Base-by-base conservation (phyloP, 2,888 invertebrate genomes). In the Miltochrista miniata region DNA sequence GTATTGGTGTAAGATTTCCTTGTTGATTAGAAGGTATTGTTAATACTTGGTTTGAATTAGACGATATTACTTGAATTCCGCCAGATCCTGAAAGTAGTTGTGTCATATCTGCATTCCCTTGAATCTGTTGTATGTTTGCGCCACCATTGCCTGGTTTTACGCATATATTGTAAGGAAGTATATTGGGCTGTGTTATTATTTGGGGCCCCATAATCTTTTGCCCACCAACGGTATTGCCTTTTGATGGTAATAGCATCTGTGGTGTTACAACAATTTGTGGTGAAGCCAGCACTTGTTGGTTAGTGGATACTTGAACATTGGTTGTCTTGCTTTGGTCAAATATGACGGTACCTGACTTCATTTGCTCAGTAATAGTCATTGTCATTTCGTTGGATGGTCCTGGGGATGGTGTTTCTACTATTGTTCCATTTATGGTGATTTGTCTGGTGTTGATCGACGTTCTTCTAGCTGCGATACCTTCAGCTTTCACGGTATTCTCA, bases 401-500 rank as follows among this genome's bases (percentile, higher is more conserved):
- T 5, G 92, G 92, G n/a, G 92, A 92, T 10, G 90, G 91, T 7
- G 92, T 92, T 69, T 92, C 92, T 0, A 92, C 92, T 18, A 92
- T 92, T 9, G 92, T 92, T 0, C 92, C 92, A 46, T 92, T 92
- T 41, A 92, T 92, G 9, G 92, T 92, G 24, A 92, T 92, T 66
- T 92, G 92, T 53, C 92, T 78, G 0, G 92, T 92, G 51, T 92
- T 92, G 33, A 92, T 90, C 10, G 92, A 92, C 2, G 92, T 92
- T 61, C 92, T 77, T 62, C 92, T 79, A 5, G 90, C 87, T 7
- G 90, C 85, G 43, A 92, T 90, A 11, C 89, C 81, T 67, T 91
- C 91, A n/a, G 92, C 90, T 74, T 92, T 91, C 1, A 90, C 81
- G 31, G 87, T 85, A 60, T 86, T 90, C 43, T 92, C 92, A 30